Base-by-base conservation (phyloP, 2,888 invertebrate species). In the Alentia gelatinosa region DNA sequence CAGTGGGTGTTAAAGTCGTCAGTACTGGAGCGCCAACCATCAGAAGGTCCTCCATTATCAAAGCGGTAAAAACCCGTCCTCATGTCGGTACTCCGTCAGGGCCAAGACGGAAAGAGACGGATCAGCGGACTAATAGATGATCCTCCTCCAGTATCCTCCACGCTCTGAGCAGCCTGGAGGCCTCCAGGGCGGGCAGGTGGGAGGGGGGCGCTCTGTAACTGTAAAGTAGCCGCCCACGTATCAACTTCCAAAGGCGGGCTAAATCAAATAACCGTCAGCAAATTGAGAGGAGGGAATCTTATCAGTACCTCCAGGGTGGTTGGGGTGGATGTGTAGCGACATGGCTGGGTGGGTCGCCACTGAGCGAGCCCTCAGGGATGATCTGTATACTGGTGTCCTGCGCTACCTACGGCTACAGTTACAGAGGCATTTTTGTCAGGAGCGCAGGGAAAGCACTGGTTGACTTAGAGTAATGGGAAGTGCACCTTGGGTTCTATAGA, bases 211-310 rank as follows among this genome's bases (percentile, higher is more conserved):
- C n/a, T n/a, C n/a, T n/a, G n/a, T 19, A 47, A 12, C 9, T 63
- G 30, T 68, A n/a, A 68, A 68, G 68, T 30, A 7, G 68, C 26
- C 68, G 56, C 19, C n/a, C 30, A 68, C 68, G 30, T 68, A 68
- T 68, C 68, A 68, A 68, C 68, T 68, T 68, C 68, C 19, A 68
- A 68, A 68, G 68, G 68, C 26, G 23, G 68, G 30, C 68, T 3
- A 68, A 68, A 68, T 68, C 68, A 68, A 68, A 68, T 68, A 68
- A 68, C 30, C 30, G 68, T 30, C 68, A 26, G 68, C 68, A 68
- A 68, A 68, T 68, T 68, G 68, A 68, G 68, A 68, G 63, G 63
- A 68, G 19, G 68, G 30, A 68, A 68, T 68, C 33, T 30, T 30
- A 68, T 68, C 68, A 68, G 23, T 47, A 47, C 68, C 4, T 68